Evolutionary conservation across 1,140 invertebrate species (phyloP), one percentile per base, ranked within the genome.

Genomic region (Anastrepha ludens): DNA sequence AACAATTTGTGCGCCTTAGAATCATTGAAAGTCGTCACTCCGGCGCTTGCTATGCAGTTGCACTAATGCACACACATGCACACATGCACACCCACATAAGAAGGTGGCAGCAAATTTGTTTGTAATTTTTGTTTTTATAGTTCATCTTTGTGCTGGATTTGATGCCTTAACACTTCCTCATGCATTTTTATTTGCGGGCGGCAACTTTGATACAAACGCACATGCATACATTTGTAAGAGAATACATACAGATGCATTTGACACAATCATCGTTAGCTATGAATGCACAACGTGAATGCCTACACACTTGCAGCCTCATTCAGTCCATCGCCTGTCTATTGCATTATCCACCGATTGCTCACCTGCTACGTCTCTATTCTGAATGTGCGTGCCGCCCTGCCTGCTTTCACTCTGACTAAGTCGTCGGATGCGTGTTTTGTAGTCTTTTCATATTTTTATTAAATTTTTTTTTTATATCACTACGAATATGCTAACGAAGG

Each of bases 401-500:
- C 29, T 67, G n/a, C 39, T 39, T 67, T 2, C 39, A 65, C 65
- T 67, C 11, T 41, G 29, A 29, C 29, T 29, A 29, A 29, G 29
- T 29, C 29, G 29, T 67, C 65, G 64, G 20, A 65, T 65, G 64
- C 64, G 64, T 65, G 64, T 8, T 65, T 29, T 65, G 64, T 29
- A 15, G 64, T 65, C 64, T 65, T 39, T 29, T 29, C 29, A 29
- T 29, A 29, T 65, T 65, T 65, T 20, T 67, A 67, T 67, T 67
- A 41, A 11, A 67, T 67, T 64, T 64, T 29, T 64, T 29, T 20
- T 64, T 41, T 39, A 67, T 41, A 39, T 67, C 65, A 67, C 20
- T 67, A 13, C 29, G 65, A 67, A 67, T 41, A 67, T 67, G 29
- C 78, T 85, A 55, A 85, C 78, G 78, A 85, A 85, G 78, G 78